Evolutionary conservation across 2,797 vertebrate species (phyloP), one percentile per base, ranked within the genome.

Genomic region (Danio albolineatus): DNA sequence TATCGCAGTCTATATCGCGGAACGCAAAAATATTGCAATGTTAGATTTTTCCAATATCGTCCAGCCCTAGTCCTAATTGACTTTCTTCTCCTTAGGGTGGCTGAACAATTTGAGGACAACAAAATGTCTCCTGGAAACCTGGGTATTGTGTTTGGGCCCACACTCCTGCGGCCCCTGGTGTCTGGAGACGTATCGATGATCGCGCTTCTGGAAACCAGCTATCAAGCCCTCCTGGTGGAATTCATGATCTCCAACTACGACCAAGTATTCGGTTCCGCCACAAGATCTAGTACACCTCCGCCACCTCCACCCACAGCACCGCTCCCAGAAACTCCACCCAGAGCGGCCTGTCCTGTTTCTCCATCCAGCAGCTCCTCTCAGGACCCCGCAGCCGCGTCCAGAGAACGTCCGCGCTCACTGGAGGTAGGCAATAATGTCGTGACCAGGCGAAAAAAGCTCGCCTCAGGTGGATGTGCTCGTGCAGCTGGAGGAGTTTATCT

Each of bases 61-160:
- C 3, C 28, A 28, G 28, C 3, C 28, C 28, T 28, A n/a, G n/a
- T n/a, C 28, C 28, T 28, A 28, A 28, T 28, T 28, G 28, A 21
- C 17, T 71, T 38, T 62, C 28, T 65, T 76, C 66, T 79, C 38
- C 60, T 53, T 87, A 99, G 97, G 90, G 95, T 98, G 80, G 95
- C 97, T 13, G 91, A 94, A 84, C 92, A 90, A 70, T 89, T 80
- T 0, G 95, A 98, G 56, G 94, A 96, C 78, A 99, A 99, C 91
- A 98, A 96, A 90, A 99, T 99, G 97, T 96, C 94, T 12, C 87
- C 96, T 0, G 94, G 94, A 84, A 99, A 98, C 87, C 82, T 99
- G 90, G 97, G 97, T 28, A 99, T 99, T 7, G 94, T 98, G 14
- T 98, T 99, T 51, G 97, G 97, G 5, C 97, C 97, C 0, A 98